These are phyloP conservation scores for Epizoanthus illoricatus DNA, from an alignment of 92 coral and sea anemone genomes.

Conservation along the genomic window DNA sequence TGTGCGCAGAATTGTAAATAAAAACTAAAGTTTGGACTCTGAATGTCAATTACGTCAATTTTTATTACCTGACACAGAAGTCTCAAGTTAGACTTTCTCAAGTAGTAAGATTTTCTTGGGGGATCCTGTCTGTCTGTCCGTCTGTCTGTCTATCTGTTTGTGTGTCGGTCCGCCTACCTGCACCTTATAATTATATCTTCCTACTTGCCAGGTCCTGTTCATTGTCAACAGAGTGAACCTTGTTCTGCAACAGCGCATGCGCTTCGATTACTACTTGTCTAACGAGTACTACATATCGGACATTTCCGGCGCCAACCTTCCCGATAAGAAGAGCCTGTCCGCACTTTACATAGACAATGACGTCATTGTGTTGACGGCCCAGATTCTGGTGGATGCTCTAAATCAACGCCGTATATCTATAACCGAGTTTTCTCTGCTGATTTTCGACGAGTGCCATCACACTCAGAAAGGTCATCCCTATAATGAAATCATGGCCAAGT, in stretches of 20 bases:
- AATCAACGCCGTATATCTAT: conserved; percentile 51
- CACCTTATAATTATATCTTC: not conserved
- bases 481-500: conserved; percentile 75
- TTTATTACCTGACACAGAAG: too few relatives aligned
- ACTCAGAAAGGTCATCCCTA: conserved; percentile 73
- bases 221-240: conserved; percentile 83
- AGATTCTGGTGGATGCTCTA: conserved; percentile 78
- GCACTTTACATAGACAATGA: conserved; percentile 46
- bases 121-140: too few relatives aligned
- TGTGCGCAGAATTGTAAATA: too few relatives aligned
- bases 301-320: conserved; percentile 77
- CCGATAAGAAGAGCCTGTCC: conserved; percentile 48
- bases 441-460: conserved; percentile 81
- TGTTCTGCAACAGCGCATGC: conserved; percentile 78
- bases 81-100: too few relatives aligned
- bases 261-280: conserved; percentile 67
- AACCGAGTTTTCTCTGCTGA: conserved; percentile 63
- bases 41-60: too few relatives aligned
- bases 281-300: conserved; percentile 55
- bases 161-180: too few relatives aligned
- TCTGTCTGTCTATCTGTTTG: too few relatives aligned
- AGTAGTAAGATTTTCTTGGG: too few relatives aligned
- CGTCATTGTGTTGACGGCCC: conserved; percentile 84
- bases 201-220: conserved; percentile 53
- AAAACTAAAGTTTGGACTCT: too few relatives aligned